These are phyloP conservation scores for Tachyglossus aculeatus DNA, from an alignment of 2,797 vertebrate genomes.

Conservation along the genomic window DNA sequence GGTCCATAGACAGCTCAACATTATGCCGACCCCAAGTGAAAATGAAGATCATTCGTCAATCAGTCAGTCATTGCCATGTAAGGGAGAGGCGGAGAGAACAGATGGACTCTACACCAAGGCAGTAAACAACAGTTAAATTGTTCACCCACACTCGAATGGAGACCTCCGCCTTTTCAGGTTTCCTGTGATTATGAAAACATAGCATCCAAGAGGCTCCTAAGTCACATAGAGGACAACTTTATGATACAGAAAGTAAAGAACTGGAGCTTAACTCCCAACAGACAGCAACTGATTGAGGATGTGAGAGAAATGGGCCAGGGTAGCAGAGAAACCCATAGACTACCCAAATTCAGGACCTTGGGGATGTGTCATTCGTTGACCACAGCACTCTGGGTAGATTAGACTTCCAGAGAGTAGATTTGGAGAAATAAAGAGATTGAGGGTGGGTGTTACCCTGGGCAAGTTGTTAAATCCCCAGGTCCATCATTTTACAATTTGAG, in stretches of 20 bases:
- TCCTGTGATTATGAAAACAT: slow-evolving; percentile 44
- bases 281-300: slow-evolving; percentile 42
- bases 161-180: slow-evolving; percentile 29
- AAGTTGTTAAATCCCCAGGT: too few relatives aligned
- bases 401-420: background rate
- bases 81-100: too few relatives aligned
- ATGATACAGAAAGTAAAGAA: slow-evolving; percentile 65
- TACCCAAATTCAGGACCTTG: background rate
- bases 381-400: background rate
- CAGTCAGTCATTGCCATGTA: too few relatives aligned
- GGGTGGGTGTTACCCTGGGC: too few relatives aligned
- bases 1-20: too few relatives aligned
- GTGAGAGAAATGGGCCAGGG: slow-evolving; percentile 11
- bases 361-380: background rate
- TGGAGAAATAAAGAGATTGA: background rate
- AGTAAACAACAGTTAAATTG: slow-evolving; percentile 48
- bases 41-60: too few relatives aligned
- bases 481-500: background rate
- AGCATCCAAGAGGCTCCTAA: slow-evolving; percentile 42
- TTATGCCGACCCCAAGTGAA: too few relatives aligned
- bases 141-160: slow-evolving; percentile 20
- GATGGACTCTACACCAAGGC: slow-evolving; percentile 38
- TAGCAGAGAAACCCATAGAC: slow-evolving; percentile 45
- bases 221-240: slow-evolving; percentile 59
- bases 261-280: slow-evolving; percentile 44